These are phyloP conservation scores for Enchytraeus crypticus DNA, from an alignment of 2,888 invertebrate species.

Conservation along the genomic window DNA sequence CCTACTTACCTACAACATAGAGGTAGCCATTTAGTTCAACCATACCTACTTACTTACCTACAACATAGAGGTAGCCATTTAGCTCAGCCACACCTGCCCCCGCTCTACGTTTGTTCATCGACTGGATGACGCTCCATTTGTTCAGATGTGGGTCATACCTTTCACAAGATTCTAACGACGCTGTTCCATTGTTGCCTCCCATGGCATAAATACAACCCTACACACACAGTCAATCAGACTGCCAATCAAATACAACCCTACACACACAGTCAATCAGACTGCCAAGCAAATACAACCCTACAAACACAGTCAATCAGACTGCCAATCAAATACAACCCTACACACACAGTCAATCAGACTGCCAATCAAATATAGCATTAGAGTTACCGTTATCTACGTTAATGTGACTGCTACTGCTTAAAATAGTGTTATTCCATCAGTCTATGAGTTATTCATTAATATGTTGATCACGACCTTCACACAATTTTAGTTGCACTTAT, in stretches of 20 bases:
- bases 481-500: too few species aligned
- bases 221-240: not conserved
- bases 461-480: too few species aligned
- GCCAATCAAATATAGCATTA: not conserved
- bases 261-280: not conserved
- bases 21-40: not conserved
- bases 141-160: constrained; percentile 50
- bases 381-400: not conserved
- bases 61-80: constrained; percentile 49
- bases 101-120: constrained; percentile 51
- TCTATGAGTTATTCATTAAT: too few species aligned
- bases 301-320: not conserved
- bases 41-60: constrained; percentile 33
- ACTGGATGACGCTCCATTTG: constrained; percentile 48
- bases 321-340: not conserved
- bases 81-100: constrained; percentile 52
- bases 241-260: not conserved
- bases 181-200: constrained; percentile 50
- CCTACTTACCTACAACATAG: constrained; percentile 35
- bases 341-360: not conserved
- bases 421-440: too few species aligned
- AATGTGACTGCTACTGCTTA: too few species aligned
- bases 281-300: not conserved
- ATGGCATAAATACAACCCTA: constrained; percentile 42
- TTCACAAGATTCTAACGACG: constrained; percentile 51